Evolutionary conservation across 2,113 vertebrate species (phyloP).

Genomic region (Aegypius monachus): DNA sequence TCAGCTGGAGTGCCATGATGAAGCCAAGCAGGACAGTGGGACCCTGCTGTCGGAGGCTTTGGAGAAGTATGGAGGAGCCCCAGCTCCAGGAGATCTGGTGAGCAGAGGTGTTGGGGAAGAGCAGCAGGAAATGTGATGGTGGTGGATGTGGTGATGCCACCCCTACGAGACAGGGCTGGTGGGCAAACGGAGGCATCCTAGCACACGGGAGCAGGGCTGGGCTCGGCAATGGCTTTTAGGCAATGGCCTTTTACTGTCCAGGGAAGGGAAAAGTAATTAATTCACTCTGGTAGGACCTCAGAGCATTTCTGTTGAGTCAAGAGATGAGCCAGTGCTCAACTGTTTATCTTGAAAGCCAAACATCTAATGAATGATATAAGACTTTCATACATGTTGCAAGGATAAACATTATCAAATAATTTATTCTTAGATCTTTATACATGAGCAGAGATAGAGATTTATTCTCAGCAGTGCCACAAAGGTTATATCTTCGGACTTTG

Average conservation of each 20-base stretch:
- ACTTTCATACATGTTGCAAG: background rate
- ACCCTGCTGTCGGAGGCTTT: background rate
- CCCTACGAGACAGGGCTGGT: background rate
- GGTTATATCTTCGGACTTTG: background rate
- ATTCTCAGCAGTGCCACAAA: background rate
- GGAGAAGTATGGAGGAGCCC: background rate
- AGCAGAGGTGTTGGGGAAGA: background rate
- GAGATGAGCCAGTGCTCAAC: background rate
- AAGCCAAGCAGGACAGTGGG: background rate
- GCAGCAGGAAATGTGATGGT: background rate
- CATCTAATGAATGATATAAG: background rate
- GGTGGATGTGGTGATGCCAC: background rate
- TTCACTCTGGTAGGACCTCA: background rate
- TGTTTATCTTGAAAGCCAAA: background rate
- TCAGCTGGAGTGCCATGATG: background rate
- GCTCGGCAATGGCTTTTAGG: fast-evolving
- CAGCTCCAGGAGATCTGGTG: background rate
- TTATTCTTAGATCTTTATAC: conserved; percentile 4
- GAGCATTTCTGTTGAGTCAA: background rate
- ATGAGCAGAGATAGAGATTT: background rate
- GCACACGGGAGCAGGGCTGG: background rate
- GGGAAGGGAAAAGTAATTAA: background rate
- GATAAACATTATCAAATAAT: background rate
- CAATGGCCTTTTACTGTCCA: background rate
- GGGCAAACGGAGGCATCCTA: background rate